Evolutionary conservation across 2,888 invertebrate species (phyloP).

Genomic region (Yponomeuta malinellus): DNA sequence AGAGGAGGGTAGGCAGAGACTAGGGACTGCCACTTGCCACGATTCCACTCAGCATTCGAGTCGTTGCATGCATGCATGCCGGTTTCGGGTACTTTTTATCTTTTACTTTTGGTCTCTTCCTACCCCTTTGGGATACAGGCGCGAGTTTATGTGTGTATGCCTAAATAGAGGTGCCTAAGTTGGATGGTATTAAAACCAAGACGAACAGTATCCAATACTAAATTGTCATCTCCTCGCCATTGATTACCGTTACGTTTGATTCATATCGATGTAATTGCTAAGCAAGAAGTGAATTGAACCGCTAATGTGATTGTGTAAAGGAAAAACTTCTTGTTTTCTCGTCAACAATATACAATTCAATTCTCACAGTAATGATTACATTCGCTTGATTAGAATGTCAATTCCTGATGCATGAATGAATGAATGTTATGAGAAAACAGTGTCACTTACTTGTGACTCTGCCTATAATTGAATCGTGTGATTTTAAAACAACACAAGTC

Average conservation of each 20-base stretch:
- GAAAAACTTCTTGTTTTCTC: slow-evolving; percentile 58
- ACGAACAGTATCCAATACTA: too few species aligned
- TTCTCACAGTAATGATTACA: slow-evolving; percentile 45
- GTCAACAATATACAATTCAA: slow-evolving; percentile 41
- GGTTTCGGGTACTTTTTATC: too few species aligned
- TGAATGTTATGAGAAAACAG: slow-evolving; percentile 11
- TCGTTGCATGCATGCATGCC: too few species aligned
- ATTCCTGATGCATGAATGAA: slow-evolving; percentile 22
- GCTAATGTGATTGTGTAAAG: slow-evolving; percentile 46
- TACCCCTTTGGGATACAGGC: too few species aligned
- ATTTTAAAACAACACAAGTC: too few species aligned
- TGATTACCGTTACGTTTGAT: too few species aligned
- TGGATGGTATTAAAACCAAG: background rate
- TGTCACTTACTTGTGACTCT: background rate
- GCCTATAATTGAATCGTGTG: too few species aligned
- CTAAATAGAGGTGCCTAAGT: background rate
- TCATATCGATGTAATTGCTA: background rate
- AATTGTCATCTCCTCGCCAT: too few species aligned
- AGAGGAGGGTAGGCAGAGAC: too few species aligned
- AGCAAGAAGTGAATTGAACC: slow-evolving; percentile 60
- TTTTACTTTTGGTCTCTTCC: too few species aligned
- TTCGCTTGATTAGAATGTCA: slow-evolving; percentile 26
- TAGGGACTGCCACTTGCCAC: too few species aligned
- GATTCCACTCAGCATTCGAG: too few species aligned
- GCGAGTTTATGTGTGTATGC: background rate